Base-by-base conservation (phyloP, 64 coral and sea anemone genomes). In the Pachyseris speciosa region DNA sequence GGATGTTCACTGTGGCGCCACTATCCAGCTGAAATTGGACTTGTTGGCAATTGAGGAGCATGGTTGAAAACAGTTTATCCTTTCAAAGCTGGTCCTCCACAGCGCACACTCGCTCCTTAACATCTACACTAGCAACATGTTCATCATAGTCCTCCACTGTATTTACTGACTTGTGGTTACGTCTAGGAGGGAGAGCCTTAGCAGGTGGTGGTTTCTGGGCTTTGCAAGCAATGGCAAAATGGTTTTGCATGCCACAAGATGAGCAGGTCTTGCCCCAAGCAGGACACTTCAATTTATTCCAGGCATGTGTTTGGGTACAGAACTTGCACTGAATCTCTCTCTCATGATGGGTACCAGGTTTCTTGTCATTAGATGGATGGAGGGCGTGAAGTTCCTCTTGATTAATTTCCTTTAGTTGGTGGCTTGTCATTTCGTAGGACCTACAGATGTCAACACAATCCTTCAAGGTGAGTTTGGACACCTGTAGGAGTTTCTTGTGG, bases 391-490 rank as follows among this genome's bases (percentile, higher is more conserved):
- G 80, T 2, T 86, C 78, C 41, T 78, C 87, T 38, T 94, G 67
- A 50, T 74, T 67, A 63, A 95, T 95, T 61, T 45, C 29, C 74
- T 91, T 87, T 12, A 87, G 40, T 20, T 84, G 94, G 40, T 53
- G 28, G n/a, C 59, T 64, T 43, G 69, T 90, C 65, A 42, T 75
- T 75, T 90, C 48, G 32, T 43, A 86, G 31, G 81, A 19, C 59
- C 88, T 17, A 38, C 75, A 74, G 34, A 90, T 94, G 66, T 94
- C 93, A 53, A 86, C 84, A 49, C 86, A 94, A 3, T 40, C 74
- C 13, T 85, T 80, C 34, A 90, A 69, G 27, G 79, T 85, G 4
- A 85, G 67, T 20, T 84, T 43, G 13, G 36, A 61, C 30, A 36
- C 45, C 52, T 86, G 60, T 7, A 94, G 69, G 50, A 94, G 65